A percentile compares a stretch with the other conserved stretches of the same genome.
These are phyloP conservation scores for Herminia tarsipennalis DNA, from an alignment of 2,888 invertebrate species.

Conservation along the genomic window DNA sequence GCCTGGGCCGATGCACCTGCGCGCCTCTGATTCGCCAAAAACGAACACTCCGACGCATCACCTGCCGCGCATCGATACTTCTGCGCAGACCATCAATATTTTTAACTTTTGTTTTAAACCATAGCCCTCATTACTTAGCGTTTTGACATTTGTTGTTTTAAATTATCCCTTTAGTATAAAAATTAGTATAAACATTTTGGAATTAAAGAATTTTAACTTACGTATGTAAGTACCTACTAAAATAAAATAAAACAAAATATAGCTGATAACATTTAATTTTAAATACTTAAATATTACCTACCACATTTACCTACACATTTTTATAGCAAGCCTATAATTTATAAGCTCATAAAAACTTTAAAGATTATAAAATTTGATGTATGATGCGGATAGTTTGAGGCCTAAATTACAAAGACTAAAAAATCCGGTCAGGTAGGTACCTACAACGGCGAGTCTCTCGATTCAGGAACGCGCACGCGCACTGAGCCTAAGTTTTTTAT, in stretches of 20 bases:
- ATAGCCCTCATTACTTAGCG: neutral
- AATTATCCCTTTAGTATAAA: neutral
- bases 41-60: slow-evolving; percentile 67
- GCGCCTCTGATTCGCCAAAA: slow-evolving; percentile 81
- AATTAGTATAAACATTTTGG: neutral
- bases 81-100: slow-evolving; percentile 18
- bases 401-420: too few relatives aligned
- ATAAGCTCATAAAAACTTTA: too few relatives aligned
- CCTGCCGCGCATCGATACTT: slow-evolving; percentile 65
- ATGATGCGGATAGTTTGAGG: too few relatives aligned
- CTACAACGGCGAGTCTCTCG: too few relatives aligned
- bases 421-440: too few relatives aligned
- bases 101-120: slow-evolving; percentile 9
- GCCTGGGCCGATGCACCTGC: slow-evolving; percentile 66
- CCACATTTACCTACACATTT: neutral
- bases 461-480: too few relatives aligned
- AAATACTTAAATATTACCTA: neutral
- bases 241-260: too few relatives aligned
- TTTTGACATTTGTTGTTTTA: neutral
- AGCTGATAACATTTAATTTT: neutral
- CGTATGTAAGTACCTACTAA: too few relatives aligned
- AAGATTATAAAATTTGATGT: too few relatives aligned
- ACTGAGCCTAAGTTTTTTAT: too few relatives aligned
- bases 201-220: neutral
- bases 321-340: too few relatives aligned